These are phyloP conservation scores for Heliothis virescens DNA, from an alignment of 1,140 invertebrate genomes.

Conservation along the genomic window DNA sequence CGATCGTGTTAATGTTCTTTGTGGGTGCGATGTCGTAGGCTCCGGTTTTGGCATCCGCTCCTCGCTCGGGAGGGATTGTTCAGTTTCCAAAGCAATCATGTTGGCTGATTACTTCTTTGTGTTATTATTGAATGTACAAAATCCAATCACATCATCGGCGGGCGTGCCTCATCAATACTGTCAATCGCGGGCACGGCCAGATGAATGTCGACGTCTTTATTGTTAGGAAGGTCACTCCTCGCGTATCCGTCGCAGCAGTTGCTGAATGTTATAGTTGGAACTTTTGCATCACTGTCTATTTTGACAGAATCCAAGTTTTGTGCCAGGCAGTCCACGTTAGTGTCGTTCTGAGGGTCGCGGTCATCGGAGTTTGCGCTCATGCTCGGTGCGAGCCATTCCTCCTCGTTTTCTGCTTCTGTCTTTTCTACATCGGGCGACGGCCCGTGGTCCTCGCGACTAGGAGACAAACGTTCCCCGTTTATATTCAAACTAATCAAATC, in stretches of 20 bases:
- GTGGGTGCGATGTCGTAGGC: slow-evolving; percentile 65
- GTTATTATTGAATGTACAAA: slow-evolving; percentile 33
- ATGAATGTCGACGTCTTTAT: slow-evolving; percentile 74
- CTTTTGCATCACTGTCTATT: slow-evolving; percentile 75
- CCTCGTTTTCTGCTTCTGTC: slow-evolving; percentile 64
- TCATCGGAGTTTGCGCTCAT: slow-evolving; percentile 80
- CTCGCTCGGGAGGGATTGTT: slow-evolving; percentile 76
- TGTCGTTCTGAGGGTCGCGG: slow-evolving; percentile 59
- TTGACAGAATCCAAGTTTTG: slow-evolving; percentile 74
- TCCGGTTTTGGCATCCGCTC: slow-evolving; percentile 74
- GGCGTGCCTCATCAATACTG: slow-evolving; percentile 75
- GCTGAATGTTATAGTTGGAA: slow-evolving; percentile 83
- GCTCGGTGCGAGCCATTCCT: slow-evolving; percentile 78
- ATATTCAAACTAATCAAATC: slow-evolving; percentile 78
- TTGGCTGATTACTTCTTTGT: slow-evolving; percentile 51
- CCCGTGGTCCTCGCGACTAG: slow-evolving; percentile 66
- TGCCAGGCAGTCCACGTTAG: slow-evolving; percentile 72
- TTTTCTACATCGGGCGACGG: slow-evolving; percentile 70
- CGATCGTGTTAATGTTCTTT: slow-evolving; percentile 77
- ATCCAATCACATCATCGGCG: slow-evolving; percentile 76
- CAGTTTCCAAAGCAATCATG: slow-evolving; percentile 83
- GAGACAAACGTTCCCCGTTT: slow-evolving; percentile 70
- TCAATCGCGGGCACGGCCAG: slow-evolving; percentile 82
- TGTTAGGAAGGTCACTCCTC: slow-evolving; percentile 65
- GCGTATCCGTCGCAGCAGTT: slow-evolving; percentile 78